Percentiles rank a stretch among this genome's conserved stretches.
Conservation (phyloP, 2,888 invertebrate genomes). For the Drosophila recens region DNA sequence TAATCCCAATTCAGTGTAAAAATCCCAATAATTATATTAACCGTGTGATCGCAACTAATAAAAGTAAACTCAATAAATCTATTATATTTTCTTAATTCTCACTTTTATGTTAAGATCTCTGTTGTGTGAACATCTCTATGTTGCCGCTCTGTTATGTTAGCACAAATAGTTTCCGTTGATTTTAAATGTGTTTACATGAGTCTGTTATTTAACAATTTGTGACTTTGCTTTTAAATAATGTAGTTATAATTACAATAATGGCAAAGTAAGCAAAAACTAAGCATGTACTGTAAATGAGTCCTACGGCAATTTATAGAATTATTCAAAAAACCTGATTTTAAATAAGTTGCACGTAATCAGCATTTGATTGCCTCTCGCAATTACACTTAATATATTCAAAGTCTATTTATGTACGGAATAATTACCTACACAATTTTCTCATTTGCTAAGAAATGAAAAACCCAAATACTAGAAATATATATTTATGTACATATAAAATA, state of each 20-base stretch:
- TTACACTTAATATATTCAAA: slow-evolving; percentile 26
- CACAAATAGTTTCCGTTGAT: not conserved
- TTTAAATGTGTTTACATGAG: not conserved
- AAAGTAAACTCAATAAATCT: not conserved
- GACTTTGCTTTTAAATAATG: not conserved
- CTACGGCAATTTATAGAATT: slow-evolving; percentile 1
- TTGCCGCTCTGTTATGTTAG: not conserved
- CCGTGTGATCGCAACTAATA: not conserved
- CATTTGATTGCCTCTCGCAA: slow-evolving; percentile 17
- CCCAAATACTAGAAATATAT: not conserved
- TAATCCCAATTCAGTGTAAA: not conserved
- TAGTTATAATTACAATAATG: not conserved
- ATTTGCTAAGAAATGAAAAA: slow-evolving; percentile 6
- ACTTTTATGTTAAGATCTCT: not conserved
- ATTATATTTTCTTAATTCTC: not conserved
- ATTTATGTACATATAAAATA: not conserved
- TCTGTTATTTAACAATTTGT: not conserved
- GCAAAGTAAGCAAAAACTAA: not conserved
- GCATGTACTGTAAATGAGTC: not conserved
- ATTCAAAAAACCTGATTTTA: slow-evolving; percentile 13
- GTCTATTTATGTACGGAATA: slow-evolving; percentile 10
- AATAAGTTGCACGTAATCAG: slow-evolving; percentile 13
- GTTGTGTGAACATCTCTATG: not conserved
- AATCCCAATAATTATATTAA: not conserved
- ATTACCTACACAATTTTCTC: slow-evolving; percentile 29